phyloP scores from a whole-genome alignment of 2,888 invertebrate genomes.

The Tiliacea aurago region DNA sequence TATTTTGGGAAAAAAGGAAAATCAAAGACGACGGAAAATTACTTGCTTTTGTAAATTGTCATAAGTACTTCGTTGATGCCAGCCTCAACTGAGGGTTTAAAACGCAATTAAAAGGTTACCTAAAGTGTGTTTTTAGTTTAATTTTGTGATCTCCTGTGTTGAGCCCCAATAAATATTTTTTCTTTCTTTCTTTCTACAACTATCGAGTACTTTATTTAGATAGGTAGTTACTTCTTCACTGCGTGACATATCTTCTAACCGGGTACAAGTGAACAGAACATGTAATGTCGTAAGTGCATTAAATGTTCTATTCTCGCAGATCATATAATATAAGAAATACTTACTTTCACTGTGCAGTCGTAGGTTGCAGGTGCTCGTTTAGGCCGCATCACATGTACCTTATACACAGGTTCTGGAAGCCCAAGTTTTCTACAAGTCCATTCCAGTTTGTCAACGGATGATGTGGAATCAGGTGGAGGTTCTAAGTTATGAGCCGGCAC shows the following conservation, averaged over 20 bases:
- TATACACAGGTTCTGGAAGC: conserved; percentile 83
- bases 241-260: neutral
- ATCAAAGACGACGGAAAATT: neutral
- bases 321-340: conserved; percentile 38
- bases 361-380: conserved; percentile 80
- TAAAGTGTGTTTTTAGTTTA: too few species aligned
- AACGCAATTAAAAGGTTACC: neutral
- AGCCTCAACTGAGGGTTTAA: neutral
- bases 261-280: neutral
- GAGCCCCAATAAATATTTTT: too few species aligned
- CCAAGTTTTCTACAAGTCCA: conserved; percentile 87
- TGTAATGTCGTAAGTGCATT: neutral
- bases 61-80: neutral
- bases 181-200: too few species aligned
- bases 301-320: neutral
- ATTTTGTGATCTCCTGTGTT: too few species aligned
- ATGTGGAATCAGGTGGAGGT: conserved; percentile 84
- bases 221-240: neutral
- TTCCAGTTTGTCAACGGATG: conserved; percentile 82
- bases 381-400: conserved; percentile 76
- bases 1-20: neutral
- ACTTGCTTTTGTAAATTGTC: neutral
- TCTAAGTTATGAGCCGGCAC: conserved; percentile 80
- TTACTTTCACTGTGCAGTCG: conserved; percentile 85
- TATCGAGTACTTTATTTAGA: neutral